Evolutionary conservation across 2,888 invertebrate genomes (phyloP).

Genomic region (Brachyptera risi): DNA sequence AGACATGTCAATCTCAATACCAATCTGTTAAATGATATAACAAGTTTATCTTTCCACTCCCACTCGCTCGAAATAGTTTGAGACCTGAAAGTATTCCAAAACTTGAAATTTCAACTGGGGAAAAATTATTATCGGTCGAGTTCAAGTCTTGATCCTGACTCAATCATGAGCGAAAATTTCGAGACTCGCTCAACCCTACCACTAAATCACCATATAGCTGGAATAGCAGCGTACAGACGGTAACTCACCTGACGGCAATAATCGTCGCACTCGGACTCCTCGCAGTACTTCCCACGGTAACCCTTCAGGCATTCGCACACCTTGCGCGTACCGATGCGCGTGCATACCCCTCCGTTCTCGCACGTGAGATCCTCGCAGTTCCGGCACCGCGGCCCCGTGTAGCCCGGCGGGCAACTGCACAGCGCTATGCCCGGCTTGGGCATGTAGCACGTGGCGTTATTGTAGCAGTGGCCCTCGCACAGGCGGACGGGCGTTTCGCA

Average conservation of each 20-base stretch:
- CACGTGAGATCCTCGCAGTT: conserved; percentile 55
- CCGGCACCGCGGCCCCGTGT: conserved; percentile 53
- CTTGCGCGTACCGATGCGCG: conserved; percentile 35
- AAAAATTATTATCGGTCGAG: too few relatives aligned
- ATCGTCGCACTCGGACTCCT: not conserved
- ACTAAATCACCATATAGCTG: too few relatives aligned
- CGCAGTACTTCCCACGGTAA: not conserved
- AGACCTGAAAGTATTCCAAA: too few relatives aligned
- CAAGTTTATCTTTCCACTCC: too few relatives aligned
- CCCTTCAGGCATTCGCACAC: not conserved
- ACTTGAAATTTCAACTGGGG: too few relatives aligned
- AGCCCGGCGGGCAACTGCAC: conserved; percentile 54
- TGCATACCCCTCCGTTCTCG: conserved; percentile 58
- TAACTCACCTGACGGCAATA: not conserved
- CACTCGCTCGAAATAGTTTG: too few relatives aligned
- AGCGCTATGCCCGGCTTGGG: conserved; percentile 39
- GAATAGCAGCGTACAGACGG: too few relatives aligned
- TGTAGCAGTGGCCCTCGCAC: conserved; percentile 55
- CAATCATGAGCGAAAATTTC: too few relatives aligned
- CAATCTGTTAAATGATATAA: too few relatives aligned
- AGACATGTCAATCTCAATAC: too few relatives aligned
- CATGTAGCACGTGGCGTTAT: conserved; percentile 56
- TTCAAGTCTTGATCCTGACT: too few relatives aligned
- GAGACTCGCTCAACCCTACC: too few relatives aligned
- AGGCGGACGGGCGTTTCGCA: conserved; percentile 58